phyloP scores from a whole-genome alignment of 2,888 invertebrate species.

The Drosophila melanocephala region DNA sequence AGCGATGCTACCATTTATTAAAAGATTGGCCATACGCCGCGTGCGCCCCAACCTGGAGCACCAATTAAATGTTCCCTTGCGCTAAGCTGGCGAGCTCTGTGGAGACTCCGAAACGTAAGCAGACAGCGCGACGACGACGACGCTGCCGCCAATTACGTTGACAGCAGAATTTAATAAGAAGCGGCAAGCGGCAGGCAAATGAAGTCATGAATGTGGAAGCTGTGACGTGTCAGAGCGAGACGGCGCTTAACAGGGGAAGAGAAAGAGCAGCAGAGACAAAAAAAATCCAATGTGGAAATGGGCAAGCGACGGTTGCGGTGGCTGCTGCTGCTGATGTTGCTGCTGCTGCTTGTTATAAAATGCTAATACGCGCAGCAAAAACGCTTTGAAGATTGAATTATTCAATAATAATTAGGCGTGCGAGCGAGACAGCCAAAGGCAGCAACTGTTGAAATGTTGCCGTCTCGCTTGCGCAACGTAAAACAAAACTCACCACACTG shows the following conservation, averaged over 20 bases:
- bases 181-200: constrained; percentile 65
- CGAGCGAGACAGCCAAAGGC: constrained; percentile 49
- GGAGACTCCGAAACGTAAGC: constrained; percentile 38
- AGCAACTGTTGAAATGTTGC: constrained; percentile 5
- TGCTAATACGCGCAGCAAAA: constrained; percentile 81
- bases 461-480: constrained; percentile 41
- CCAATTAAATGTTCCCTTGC: constrained; percentile 71
- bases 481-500: constrained; percentile 75
- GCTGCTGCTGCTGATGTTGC: constrained; percentile 28
- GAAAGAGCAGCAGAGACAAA: constrained; percentile 8
- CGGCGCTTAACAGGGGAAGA: constrained; percentile 30
- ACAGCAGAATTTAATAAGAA: constrained; percentile 77
- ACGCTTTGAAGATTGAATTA: constrained; percentile 80
- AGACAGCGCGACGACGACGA: constrained; percentile 58
- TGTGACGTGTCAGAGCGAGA: constrained; percentile 70
- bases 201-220: constrained; percentile 75
- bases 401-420: constrained; percentile 82
- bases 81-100: constrained; percentile 18
- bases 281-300: constrained; percentile 64
- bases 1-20: constrained; percentile 50
- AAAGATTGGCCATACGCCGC: constrained; percentile 67
- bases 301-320: constrained; percentile 50
- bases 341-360: constrained; percentile 79
- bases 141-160: constrained; percentile 76
- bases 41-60: constrained; percentile 57